Conservation (phyloP, 1,140 invertebrate species). For the Drosophila miranda region DNA sequence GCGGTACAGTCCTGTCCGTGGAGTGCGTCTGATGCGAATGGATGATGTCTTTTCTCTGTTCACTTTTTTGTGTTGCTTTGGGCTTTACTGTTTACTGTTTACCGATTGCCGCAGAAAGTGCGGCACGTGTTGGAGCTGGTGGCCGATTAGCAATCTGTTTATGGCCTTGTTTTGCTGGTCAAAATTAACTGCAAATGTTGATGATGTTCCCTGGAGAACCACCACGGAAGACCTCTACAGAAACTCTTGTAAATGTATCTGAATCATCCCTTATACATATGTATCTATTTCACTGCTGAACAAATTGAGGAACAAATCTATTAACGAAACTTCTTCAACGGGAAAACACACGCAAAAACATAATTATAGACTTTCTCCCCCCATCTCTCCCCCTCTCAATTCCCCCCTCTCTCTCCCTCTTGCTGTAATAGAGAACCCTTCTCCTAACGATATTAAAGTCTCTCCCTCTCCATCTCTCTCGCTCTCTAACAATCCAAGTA, state of each 20-base stretch:
- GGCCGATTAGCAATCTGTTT: not conserved
- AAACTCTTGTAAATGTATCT: too few relatives aligned
- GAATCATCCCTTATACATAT: too few relatives aligned
- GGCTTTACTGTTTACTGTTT: constrained; percentile 24
- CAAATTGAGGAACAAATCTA: too few relatives aligned
- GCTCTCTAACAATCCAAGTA: constrained; percentile 30
- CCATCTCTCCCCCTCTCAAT: too few relatives aligned
- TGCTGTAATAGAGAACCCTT: constrained; percentile 10
- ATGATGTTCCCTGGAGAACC: too few relatives aligned
- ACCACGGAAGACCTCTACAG: too few relatives aligned
- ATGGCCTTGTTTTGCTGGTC: too few relatives aligned
- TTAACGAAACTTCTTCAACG: too few relatives aligned
- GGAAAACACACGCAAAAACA: too few relatives aligned
- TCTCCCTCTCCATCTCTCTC: constrained; percentile 11
- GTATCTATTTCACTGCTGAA: too few relatives aligned
- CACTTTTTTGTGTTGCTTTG: constrained; percentile 1
- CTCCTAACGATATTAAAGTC: constrained; percentile 39
- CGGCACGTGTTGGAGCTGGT: constrained; percentile 10
- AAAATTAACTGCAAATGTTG: too few relatives aligned
- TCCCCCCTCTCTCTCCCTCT: not conserved
- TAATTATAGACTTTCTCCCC: too few relatives aligned
- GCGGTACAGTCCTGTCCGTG: not conserved
- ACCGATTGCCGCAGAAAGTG: constrained; percentile 40
- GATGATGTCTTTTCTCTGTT: constrained; percentile 51
- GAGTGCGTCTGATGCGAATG: constrained; percentile 54